Percentiles rank a stretch among this genome's conserved stretches.
These are phyloP conservation scores for Potorous gilbertii DNA, from an alignment of 2,797 vertebrate species.

Conservation along the genomic window DNA sequence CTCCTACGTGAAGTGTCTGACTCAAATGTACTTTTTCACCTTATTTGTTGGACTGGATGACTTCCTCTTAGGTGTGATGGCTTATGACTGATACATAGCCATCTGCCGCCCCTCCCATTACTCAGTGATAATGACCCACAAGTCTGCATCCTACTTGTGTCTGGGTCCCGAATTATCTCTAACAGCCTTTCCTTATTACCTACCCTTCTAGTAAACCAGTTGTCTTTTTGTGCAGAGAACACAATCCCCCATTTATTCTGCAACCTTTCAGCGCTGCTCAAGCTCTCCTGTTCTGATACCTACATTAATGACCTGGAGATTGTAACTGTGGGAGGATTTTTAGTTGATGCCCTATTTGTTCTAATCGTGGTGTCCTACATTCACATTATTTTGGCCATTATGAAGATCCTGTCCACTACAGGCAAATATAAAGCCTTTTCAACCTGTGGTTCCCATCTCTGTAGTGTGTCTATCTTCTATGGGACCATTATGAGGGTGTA, in stretches of 20 bases:
- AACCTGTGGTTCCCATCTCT: constrained; percentile 72
- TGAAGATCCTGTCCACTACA: constrained; percentile 48
- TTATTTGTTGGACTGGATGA: constrained; percentile 73
- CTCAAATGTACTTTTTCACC: constrained; percentile 75
- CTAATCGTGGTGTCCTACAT: constrained; percentile 72
- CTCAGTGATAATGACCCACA: constrained; percentile 57
- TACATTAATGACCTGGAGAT: constrained; percentile 66
- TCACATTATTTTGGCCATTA: constrained; percentile 57
- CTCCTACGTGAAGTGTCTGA: constrained; percentile 63
- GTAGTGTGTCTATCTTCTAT: constrained; percentile 68
- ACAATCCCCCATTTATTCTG: constrained; percentile 74
- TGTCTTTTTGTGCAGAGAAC: constrained; percentile 72
- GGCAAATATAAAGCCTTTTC: constrained; percentile 68
- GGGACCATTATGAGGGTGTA: constrained; percentile 69
- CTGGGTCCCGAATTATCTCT: constrained; percentile 62
- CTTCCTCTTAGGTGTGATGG: constrained; percentile 77
- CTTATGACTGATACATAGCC: constrained; percentile 77
- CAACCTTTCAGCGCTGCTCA: constrained; percentile 73
- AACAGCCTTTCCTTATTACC: constrained; percentile 70
- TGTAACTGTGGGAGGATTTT: constrained; percentile 58
- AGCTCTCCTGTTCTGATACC: constrained; percentile 76
- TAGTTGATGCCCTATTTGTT: constrained; percentile 60
- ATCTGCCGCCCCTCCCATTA: constrained; percentile 73
- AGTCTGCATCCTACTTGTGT: constrained; percentile 60
- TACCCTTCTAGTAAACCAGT: constrained; percentile 53